Evolutionary conservation across 2,113 vertebrate genomes (phyloP).

Genomic region (Entelurus aequoreus): DNA sequence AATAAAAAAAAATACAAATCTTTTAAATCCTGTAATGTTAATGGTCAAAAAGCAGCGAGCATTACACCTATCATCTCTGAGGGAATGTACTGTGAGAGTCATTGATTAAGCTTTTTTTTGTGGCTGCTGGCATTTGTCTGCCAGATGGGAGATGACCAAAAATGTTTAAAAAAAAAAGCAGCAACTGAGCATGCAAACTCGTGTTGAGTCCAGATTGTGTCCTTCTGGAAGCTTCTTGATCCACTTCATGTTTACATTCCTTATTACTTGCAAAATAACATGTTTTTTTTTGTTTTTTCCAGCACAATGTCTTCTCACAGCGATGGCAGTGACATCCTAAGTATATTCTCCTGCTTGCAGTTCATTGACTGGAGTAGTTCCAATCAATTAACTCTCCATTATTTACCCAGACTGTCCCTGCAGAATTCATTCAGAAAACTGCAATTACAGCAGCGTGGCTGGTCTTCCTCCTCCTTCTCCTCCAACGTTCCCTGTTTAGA

Average conservation of each 20-base stretch:
- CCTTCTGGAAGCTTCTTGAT: too few species aligned
- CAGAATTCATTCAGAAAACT: conserved; percentile 35
- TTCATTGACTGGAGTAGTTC: conserved; percentile 24
- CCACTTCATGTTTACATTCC: too few species aligned
- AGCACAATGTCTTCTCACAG: background rate
- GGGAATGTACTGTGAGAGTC: too few species aligned
- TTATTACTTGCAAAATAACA: background rate
- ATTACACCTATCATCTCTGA: too few species aligned
- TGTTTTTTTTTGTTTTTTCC: background rate
- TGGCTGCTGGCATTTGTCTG: conserved; percentile 4
- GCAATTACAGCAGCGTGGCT: too few species aligned
- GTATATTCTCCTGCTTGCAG: conserved; percentile 30
- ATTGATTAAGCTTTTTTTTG: too few species aligned
- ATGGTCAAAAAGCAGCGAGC: too few species aligned
- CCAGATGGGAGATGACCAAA: conserved; percentile 13
- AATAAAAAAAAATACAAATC: too few species aligned
- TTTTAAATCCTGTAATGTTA: too few species aligned
- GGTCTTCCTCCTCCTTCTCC: conserved; percentile 19
- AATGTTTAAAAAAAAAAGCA: conserved; percentile 6
- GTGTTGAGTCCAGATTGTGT: conserved; percentile 23
- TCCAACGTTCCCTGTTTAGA: background rate
- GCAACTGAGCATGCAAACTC: conserved; percentile 56
- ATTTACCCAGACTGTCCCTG: conserved; percentile 36
- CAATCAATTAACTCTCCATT: conserved; percentile 58
- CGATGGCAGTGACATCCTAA: conserved; percentile 6